These are phyloP conservation scores for Dusona sp. DNA, from an alignment of 2,888 invertebrate species.

Conservation along the genomic window DNA sequence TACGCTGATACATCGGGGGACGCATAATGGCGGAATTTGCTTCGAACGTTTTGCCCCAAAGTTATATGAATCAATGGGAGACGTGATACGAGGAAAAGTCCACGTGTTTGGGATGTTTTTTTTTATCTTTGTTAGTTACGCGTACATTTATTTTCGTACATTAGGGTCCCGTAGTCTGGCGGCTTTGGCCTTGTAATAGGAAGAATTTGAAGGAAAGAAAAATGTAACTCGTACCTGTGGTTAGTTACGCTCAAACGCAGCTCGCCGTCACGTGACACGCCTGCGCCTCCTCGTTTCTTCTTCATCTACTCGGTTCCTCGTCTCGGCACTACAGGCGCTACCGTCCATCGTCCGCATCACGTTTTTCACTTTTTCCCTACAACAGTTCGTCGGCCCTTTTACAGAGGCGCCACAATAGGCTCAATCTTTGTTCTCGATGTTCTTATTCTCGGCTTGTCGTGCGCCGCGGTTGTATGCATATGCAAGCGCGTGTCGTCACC, in stretches of 20 bases:
- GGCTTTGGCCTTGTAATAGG: conserved; percentile 18
- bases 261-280: conserved; percentile 89
- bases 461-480: neutral
- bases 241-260: conserved; percentile 90
- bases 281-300: conserved; percentile 46
- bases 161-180: neutral
- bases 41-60: conserved; percentile 72
- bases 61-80: conserved; percentile 75
- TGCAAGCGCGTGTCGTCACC: neutral
- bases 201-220: conserved; percentile 45
- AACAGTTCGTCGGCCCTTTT: neutral
- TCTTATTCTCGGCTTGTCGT: neutral
- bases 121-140: neutral
- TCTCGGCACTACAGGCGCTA: conserved; percentile 4
- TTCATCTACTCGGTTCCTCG: conserved; percentile 13
- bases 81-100: conserved; percentile 43
- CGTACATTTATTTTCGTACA: neutral
- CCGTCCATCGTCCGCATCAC: neutral
- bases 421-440: neutral
- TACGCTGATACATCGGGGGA: neutral
- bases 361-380: neutral
- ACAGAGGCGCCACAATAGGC: conserved; percentile 9
- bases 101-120: conserved; percentile 76
- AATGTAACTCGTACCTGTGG: conserved; percentile 86
- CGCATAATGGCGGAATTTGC: conserved; percentile 73